Base-by-base conservation (phyloP, 2,113 vertebrate genomes). In the Salvelinus alpinus region DNA sequence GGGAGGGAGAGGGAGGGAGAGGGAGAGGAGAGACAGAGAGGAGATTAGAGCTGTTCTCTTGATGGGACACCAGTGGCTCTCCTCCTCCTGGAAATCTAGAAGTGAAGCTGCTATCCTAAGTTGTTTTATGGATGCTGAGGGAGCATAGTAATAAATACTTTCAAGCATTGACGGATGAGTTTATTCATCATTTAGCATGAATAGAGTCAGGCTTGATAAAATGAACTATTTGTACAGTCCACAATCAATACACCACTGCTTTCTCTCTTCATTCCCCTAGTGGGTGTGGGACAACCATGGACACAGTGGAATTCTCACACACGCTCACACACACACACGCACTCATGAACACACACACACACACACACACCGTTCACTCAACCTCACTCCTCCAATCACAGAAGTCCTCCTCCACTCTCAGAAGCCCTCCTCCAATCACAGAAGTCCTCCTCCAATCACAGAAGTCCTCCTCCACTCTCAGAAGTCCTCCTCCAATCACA, bases 101-200 rank as follows among this genome's bases (percentile, higher is more conserved):
- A 75, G 78, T 78, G 62, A 66, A 78, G 77, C 60, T 73, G 76
- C 60, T 74, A 24, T 16, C 77, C 74, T 73, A 72, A 54, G 57
- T 59, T 70, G 83, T 68, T 86, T 85, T 83, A 84, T 84, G 76
- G 72, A 82, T 81, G 78, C 80, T 71, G 72, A 74, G 78, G 84
- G 77, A 76, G 77, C 76, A 64, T 70, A 24, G 84, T 79, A 80
- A 85, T 86, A 85, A 84, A 85, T 82, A 84, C 79, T 76, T 78
- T 78, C 75, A 80, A 87, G 73, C 84, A 86, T 73, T 79, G 84
- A 85, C 72, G 77, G 86, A 87, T 85, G 78, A 74, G 69, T 75
- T 78, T 79, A 80, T 87, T 87, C 82, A 88, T 89, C 87, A 87
- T 87, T 89, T 84, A 89, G 86, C 80, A 82, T 81, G 77, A 69